Base-by-base conservation (phyloP, 1,140 invertebrate species). In the Triops cancriformis region DNA sequence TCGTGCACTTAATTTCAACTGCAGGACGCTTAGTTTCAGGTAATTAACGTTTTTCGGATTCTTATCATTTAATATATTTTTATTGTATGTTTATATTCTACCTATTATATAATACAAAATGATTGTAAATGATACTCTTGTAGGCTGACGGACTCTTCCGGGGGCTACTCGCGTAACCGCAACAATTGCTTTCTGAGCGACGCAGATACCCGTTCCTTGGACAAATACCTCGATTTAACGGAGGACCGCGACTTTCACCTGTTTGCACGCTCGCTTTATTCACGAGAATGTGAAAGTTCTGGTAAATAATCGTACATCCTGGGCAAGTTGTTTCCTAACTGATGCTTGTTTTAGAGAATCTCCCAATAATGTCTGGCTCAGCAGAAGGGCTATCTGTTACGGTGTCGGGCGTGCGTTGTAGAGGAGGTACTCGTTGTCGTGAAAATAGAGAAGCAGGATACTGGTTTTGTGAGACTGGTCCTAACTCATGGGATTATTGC, bases 401-500 rank as follows among this genome's bases (percentile, higher is more conserved):
- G 0, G 92, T 93, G 0, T 91, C 89, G 64, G 92, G 92, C 4
- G 89, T 89, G 81, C 91, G 91, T 1, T 94, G 92, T 80, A 88
- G 89, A n/a, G 82, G 86, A 37, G 91, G 90, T 14, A 90, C 89
- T 0, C 84, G 86, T 0, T 93, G 92, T 80, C 88, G 89, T 64
- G 89, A 89, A 82, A 93, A 93, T 81, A 83, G 85, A n/a, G 84
- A 92, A 2, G 88, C 88, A 2, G 91, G 91, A 0, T 92, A 93
- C 82, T 93, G 92, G 89, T 89, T 88, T 26, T 94, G 92, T 79
- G 91, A 93, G 80, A 87, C 90, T 1, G 92, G 93, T 80, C 90
- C 89, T 18, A 87, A 88, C 1, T 89, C 88, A 43, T 93, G 92
- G 92, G 92, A 93, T 82, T 94, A 93, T 81, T 94, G 92, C 80